These are phyloP conservation scores for Zaprionus obscuricornis DNA, from an alignment of 2,888 invertebrate species.

Conservation along the genomic window DNA sequence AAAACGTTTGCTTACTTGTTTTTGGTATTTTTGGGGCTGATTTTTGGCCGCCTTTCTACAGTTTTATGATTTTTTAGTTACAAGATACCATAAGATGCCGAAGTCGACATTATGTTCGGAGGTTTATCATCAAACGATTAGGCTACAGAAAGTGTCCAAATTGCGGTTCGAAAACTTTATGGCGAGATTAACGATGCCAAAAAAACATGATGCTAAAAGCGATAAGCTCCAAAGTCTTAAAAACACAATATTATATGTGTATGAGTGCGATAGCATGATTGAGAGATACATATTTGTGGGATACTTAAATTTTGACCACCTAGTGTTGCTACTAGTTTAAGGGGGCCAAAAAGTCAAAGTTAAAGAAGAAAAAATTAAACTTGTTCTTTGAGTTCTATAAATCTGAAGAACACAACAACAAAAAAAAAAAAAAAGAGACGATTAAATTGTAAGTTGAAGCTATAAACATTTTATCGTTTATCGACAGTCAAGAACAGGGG, in stretches of 20 bases:
- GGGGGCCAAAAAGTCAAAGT: too few species aligned
- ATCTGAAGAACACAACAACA: too few species aligned
- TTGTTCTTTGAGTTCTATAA: too few species aligned
- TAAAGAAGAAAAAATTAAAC: too few species aligned
- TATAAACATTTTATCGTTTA: too few species aligned
- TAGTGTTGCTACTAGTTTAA: too few species aligned
- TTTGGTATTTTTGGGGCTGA: slow-evolving; percentile 27
- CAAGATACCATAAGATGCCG: slow-evolving; percentile 42
- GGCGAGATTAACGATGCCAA: slow-evolving; percentile 66
- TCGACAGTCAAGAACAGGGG: slow-evolving; percentile 8
- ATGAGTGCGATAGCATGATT: too few species aligned
- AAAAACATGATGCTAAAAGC: slow-evolving; percentile 36
- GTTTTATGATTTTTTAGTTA: slow-evolving; percentile 56
- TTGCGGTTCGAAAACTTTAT: slow-evolving; percentile 44
- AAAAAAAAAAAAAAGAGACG: too few species aligned
- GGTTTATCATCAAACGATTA: slow-evolving; percentile 61
- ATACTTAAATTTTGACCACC: too few species aligned
- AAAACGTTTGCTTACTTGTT: neutral
- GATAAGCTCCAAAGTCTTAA: neutral
- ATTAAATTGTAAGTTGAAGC: too few species aligned
- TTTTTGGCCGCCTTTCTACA: slow-evolving; percentile 48
- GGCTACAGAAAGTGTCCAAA: slow-evolving; percentile 31
- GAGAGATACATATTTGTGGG: too few species aligned
- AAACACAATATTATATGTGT: too few species aligned
- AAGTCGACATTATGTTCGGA: slow-evolving; percentile 21